A percentile compares a stretch with the other conserved stretches of the same genome.
phyloP scores from a whole-genome alignment of 2,888 invertebrate genomes.

The Ecdyonurus torrentis region DNA sequence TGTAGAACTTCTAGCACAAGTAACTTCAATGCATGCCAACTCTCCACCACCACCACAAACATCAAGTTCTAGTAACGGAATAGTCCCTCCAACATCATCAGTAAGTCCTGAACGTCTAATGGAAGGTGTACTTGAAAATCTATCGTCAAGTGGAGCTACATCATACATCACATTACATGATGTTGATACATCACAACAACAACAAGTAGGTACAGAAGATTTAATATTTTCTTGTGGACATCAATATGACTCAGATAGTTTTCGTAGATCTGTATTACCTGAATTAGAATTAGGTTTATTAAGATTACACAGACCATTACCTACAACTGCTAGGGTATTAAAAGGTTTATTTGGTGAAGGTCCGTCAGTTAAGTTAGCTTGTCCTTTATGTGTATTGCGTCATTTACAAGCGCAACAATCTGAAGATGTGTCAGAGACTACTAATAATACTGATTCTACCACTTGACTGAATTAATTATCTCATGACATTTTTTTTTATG shows the following conservation, averaged over 20 bases:
- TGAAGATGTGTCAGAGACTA: background rate
- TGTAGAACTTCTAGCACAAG: slow-evolving; percentile 13
- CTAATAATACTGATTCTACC: no score
- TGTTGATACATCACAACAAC: background rate
- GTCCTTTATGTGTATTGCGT: slow-evolving; percentile 13
- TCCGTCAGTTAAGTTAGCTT: slow-evolving; percentile 13
- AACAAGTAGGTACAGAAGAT: slow-evolving; percentile 5
- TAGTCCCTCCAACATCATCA: background rate
- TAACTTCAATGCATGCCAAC: slow-evolving; percentile 10
- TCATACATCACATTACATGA: background rate
- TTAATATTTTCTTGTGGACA: slow-evolving; percentile 15
- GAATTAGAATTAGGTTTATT: slow-evolving; percentile 12
- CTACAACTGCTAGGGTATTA: slow-evolving; percentile 12
- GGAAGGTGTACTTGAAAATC: slow-evolving; percentile 9
- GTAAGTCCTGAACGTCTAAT: slow-evolving; percentile 7
- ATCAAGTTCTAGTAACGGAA: background rate
- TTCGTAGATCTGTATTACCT: slow-evolving; percentile 11
- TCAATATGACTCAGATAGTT: slow-evolving; percentile 10
- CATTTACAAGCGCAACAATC: slow-evolving; percentile 9
- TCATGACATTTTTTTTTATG: no score
- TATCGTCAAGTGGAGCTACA: background rate
- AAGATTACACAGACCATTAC: slow-evolving; percentile 10
- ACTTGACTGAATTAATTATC: no score
- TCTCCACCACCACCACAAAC: background rate
- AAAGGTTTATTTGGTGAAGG: slow-evolving; percentile 11